phyloP scores from a whole-genome alignment of 2,797 vertebrate species.

The Helostoma temminkii region DNA sequence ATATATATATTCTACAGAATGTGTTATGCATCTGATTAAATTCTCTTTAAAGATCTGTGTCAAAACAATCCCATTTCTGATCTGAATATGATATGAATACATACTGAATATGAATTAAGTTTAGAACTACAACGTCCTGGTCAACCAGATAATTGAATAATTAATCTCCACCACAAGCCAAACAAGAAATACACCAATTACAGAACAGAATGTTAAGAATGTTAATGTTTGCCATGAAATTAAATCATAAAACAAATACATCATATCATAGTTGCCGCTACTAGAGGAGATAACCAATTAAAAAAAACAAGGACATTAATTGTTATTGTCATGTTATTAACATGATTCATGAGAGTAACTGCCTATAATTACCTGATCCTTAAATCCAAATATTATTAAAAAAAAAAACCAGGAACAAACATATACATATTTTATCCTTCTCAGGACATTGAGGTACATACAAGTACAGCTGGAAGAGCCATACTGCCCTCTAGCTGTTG shows the following conservation, averaged over 20 bases:
- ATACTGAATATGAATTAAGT: neutral
- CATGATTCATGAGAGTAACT: neutral
- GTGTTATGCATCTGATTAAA: neutral
- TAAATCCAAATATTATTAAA: neutral
- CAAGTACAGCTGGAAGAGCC: constrained; percentile 15
- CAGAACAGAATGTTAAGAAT: neutral
- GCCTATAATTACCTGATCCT: neutral
- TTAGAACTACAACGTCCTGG: too few species aligned
- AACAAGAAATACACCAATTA: too few species aligned
- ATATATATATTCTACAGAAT: neutral
- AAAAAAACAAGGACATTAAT: neutral
- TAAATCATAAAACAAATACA: neutral
- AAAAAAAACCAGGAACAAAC: neutral
- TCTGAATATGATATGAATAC: too few species aligned
- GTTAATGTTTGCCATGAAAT: neutral
- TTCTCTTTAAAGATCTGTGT: neutral
- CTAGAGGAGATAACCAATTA: neutral
- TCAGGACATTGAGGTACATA: neutral
- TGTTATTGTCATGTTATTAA: neutral
- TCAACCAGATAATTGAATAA: neutral
- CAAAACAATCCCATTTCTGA: neutral
- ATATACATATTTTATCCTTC: neutral
- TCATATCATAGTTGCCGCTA: neutral
- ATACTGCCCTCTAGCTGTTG: constrained; percentile 65
- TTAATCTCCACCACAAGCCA: neutral